These are phyloP conservation scores for Emydura subglobosa DNA, from an alignment of 2,113 vertebrate genomes.

Conservation along the genomic window DNA sequence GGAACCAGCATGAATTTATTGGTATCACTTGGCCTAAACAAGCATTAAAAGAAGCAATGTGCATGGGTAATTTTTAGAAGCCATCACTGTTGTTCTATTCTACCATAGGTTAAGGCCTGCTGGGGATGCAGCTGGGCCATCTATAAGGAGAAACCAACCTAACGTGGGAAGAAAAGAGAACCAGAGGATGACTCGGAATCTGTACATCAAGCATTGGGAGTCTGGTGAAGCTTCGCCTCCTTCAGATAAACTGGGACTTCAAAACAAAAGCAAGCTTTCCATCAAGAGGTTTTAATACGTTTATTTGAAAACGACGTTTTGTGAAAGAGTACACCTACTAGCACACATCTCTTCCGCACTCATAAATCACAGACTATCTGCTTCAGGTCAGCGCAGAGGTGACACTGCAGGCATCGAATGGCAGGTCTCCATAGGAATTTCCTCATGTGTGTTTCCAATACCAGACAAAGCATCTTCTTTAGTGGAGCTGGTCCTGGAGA, in stretches of 20 bases:
- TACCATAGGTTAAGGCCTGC: neutral
- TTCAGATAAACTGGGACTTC: constrained; percentile 13
- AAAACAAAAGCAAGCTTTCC: constrained; percentile 18
- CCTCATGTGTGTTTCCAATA: constrained; percentile 48
- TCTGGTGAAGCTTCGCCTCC: neutral
- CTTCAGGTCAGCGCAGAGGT: constrained; percentile 66
- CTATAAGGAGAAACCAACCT: neutral
- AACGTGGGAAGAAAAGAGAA: too few relatives aligned
- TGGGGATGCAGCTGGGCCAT: neutral
- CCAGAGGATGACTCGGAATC: neutral
- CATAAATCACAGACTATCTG: constrained; percentile 67
- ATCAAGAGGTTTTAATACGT: constrained; percentile 80
- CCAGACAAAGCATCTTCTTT: constrained; percentile 62
- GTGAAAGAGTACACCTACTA: constrained; percentile 81
- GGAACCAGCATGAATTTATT: neutral
- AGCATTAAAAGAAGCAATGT: neutral
- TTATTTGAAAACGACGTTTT: constrained; percentile 84
- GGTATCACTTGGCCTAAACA: neutral
- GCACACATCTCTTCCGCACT: constrained; percentile 69
- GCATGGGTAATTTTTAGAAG: neutral
- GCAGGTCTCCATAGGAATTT: constrained; percentile 55
- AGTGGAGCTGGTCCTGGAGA: constrained; percentile 62
- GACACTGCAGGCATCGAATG: constrained; percentile 70
- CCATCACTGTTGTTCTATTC: neutral
- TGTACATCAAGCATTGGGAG: neutral